These are phyloP conservation scores for Dynastes grantii DNA, from an alignment of 2,888 invertebrate species.

Conservation along the genomic window DNA sequence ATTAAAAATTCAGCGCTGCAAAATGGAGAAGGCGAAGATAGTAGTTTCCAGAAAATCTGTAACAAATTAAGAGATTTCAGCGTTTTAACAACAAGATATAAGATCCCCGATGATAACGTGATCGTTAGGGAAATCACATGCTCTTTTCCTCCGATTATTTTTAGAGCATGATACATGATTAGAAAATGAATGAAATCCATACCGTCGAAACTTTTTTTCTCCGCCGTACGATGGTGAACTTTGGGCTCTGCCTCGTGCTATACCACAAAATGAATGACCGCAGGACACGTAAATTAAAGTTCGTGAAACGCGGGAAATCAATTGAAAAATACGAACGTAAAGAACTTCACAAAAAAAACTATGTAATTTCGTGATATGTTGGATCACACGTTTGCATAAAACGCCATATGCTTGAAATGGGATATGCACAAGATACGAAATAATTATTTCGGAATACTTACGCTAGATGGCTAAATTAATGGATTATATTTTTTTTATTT, in stretches of 20 bases:
- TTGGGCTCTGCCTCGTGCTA: background rate
- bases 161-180: slow-evolving; percentile 28
- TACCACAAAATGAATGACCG: background rate
- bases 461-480: slow-evolving; percentile 10
- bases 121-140: slow-evolving; percentile 19
- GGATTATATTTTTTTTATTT: background rate
- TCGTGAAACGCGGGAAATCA: slow-evolving; percentile 19
- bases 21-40: slow-evolving; percentile 38
- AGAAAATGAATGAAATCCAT: slow-evolving; percentile 38
- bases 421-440: slow-evolving; percentile 9
- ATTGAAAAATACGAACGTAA: slow-evolving; percentile 33
- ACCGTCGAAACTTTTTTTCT: slow-evolving; percentile 38
- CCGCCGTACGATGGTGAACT: slow-evolving; percentile 3
- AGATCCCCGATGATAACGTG: background rate
- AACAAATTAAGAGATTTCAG: slow-evolving; percentile 17
- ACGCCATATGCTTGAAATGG: slow-evolving; percentile 49
- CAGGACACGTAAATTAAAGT: slow-evolving; percentile 22
- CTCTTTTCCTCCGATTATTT: slow-evolving; percentile 34
- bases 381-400: slow-evolving; percentile 45
- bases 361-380: slow-evolving; percentile 13
- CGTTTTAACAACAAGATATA: background rate
- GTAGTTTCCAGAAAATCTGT: slow-evolving; percentile 27
- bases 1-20: slow-evolving; percentile 42
- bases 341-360: slow-evolving; percentile 27
- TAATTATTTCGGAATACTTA: background rate